A percentile compares a stretch with the other conserved stretches of the same genome.
These are phyloP conservation scores for Xestobium rufovillosum DNA, from an alignment of 2,888 invertebrate species.

Conservation along the genomic window DNA sequence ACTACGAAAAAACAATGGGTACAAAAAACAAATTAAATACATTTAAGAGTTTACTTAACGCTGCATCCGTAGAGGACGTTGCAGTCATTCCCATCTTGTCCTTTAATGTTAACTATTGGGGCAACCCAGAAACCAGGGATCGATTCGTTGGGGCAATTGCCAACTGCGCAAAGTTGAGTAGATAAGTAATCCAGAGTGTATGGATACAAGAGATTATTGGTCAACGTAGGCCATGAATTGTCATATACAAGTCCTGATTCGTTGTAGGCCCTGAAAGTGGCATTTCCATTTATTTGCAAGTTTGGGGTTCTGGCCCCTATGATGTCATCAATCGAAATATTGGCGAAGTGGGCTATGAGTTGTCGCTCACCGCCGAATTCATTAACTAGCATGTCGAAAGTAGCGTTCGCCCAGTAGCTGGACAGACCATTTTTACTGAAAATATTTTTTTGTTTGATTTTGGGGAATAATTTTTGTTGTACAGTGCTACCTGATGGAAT, in stretches of 20 bases:
- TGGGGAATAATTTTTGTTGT: neutral
- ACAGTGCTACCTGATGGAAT: slow-evolving; percentile 54
- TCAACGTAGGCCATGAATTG: slow-evolving; percentile 52
- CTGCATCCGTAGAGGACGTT: slow-evolving; percentile 52
- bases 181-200: slow-evolving; percentile 58
- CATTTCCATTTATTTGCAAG: slow-evolving; percentile 51
- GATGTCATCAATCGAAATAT: slow-evolving; percentile 34
- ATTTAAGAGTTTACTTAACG: slow-evolving; percentile 39
- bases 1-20: slow-evolving; percentile 29
- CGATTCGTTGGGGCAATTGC: slow-evolving; percentile 51
- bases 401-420: slow-evolving; percentile 36
- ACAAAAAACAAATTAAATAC: neutral
- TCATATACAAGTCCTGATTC: slow-evolving; percentile 52
- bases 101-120: slow-evolving; percentile 55
- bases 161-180: slow-evolving; percentile 50
- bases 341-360: slow-evolving; percentile 37
- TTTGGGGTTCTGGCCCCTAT: slow-evolving; percentile 47
- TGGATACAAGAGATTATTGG: slow-evolving; percentile 53
- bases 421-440: slow-evolving; percentile 27
- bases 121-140: slow-evolving; percentile 58
- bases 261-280: slow-evolving; percentile 50
- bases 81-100: slow-evolving; percentile 45
- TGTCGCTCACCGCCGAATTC: slow-evolving; percentile 38
- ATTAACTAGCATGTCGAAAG: slow-evolving; percentile 26
- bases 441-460: slow-evolving; percentile 9